These are phyloP conservation scores for Zosterops hypoxanthus DNA, from an alignment of 2,113 vertebrate genomes.

Conservation along the genomic window DNA sequence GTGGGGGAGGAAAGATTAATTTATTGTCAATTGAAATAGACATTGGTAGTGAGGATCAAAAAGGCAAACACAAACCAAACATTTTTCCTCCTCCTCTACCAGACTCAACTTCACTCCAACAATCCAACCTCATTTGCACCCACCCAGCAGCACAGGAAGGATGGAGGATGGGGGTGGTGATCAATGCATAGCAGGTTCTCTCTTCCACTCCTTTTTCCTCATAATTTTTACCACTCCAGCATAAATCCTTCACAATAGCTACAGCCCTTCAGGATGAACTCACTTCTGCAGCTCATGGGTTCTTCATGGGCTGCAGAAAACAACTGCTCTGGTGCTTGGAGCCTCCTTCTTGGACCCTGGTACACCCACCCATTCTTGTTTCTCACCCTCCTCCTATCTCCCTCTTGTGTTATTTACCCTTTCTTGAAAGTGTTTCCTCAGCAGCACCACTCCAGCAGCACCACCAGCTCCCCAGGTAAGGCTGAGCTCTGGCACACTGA, in stretches of 20 bases:
- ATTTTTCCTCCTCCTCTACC: not conserved
- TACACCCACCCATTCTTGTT: not conserved
- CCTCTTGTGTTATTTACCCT: not conserved
- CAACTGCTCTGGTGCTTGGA: not conserved
- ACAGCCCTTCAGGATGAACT: not conserved
- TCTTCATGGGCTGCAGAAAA: not conserved
- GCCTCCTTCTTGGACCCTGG: not conserved
- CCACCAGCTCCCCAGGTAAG: not conserved
- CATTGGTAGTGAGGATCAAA: not conserved
- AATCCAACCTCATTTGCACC: not conserved
- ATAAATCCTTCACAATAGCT: not conserved
- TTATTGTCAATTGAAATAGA: not conserved
- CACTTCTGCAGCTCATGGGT: not conserved
- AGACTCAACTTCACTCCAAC: not conserved
- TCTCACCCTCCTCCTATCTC: not conserved
- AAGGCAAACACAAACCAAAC: not conserved
- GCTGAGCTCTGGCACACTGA: rapidly evolving
- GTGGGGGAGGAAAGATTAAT: not conserved
- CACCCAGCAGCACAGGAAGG: not conserved
- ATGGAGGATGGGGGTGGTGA: not conserved
- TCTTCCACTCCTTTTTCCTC: not conserved
- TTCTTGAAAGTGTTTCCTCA: not conserved
- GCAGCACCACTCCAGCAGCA: not conserved
- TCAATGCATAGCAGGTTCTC: not conserved
- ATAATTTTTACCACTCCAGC: not conserved